phyloP scores from a whole-genome alignment of 1,140 invertebrate species.

The Megathymus violae region DNA sequence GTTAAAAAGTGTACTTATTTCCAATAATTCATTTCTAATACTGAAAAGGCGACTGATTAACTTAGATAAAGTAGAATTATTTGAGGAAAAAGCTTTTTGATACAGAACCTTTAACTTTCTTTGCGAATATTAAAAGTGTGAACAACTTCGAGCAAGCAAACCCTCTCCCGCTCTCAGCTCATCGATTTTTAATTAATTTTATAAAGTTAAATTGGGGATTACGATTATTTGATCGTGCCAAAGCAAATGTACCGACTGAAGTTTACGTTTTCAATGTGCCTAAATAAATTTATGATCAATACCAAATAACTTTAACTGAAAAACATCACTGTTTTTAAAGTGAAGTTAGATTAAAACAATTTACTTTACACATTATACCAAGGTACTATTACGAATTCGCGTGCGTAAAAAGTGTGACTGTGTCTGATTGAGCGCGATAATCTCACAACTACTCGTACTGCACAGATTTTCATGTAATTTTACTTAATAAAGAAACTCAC shows the following conservation, averaged over 20 bases:
- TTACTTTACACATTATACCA: no score
- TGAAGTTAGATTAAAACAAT: no score
- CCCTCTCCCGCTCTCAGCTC: slow-evolving; percentile 59
- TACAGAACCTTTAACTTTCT: slow-evolving; percentile 65
- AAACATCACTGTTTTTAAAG: no score
- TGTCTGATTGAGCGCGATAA: no score
- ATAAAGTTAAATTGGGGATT: slow-evolving; percentile 81
- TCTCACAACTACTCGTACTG: no score
- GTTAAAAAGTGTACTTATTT: slow-evolving; percentile 2
- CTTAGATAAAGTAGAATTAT: slow-evolving; percentile 43
- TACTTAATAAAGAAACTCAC: no score
- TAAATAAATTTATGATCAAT: slow-evolving; percentile 30
- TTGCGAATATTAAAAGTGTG: slow-evolving; percentile 55
- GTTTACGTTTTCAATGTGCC: slow-evolving; percentile 34
- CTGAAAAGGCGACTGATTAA: slow-evolving; percentile 57
- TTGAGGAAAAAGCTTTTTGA: slow-evolving; percentile 54
- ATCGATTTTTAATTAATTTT: slow-evolving; percentile 79
- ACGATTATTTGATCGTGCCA: slow-evolving; percentile 67
- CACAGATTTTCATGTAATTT: no score
- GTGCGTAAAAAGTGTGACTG: no score
- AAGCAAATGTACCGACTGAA: slow-evolving; percentile 40
- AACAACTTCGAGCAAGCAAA: slow-evolving; percentile 45
- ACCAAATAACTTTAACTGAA: no score
- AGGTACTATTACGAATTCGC: no score
- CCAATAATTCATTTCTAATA: slow-evolving; percentile 9